Conservation (phyloP, 1,140 invertebrate genomes). For the Drosophila grimshawi region DNA sequence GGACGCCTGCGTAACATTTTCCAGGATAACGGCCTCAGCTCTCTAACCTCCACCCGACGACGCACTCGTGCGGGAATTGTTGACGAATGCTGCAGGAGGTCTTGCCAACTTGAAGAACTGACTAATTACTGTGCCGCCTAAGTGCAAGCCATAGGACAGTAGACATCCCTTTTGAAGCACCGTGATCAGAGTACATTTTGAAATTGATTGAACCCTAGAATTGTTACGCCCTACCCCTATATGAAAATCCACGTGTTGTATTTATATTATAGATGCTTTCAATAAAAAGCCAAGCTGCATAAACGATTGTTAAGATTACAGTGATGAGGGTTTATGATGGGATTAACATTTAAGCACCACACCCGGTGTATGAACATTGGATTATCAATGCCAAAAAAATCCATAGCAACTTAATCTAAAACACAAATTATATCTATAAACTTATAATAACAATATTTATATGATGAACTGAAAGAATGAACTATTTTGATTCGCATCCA, state of each 20-base stretch:
- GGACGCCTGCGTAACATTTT: conserved; percentile 41
- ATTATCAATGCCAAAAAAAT: no score
- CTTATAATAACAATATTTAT: no score
- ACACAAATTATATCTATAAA: no score
- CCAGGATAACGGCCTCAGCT: conserved; percentile 39
- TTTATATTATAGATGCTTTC: conserved; percentile 34
- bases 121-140: conserved; percentile 55
- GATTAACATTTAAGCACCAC: no score
- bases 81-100: conserved; percentile 62
- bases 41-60: conserved; percentile 53
- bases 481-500: no score
- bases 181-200: no score
- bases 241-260: conserved; percentile 6
- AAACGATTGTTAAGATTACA: neutral
- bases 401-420: no score
- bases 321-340: no score
- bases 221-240: neutral
- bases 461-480: no score
- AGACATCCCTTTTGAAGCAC: no score
- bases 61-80: conserved; percentile 66
- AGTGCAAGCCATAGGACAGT: neutral
- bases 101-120: conserved; percentile 44
- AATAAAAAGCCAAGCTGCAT: conserved; percentile 45
- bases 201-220: conserved; percentile 20
- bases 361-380: no score